Conservation (phyloP, 2,113 vertebrate species). For the Cettia cetti region DNA sequence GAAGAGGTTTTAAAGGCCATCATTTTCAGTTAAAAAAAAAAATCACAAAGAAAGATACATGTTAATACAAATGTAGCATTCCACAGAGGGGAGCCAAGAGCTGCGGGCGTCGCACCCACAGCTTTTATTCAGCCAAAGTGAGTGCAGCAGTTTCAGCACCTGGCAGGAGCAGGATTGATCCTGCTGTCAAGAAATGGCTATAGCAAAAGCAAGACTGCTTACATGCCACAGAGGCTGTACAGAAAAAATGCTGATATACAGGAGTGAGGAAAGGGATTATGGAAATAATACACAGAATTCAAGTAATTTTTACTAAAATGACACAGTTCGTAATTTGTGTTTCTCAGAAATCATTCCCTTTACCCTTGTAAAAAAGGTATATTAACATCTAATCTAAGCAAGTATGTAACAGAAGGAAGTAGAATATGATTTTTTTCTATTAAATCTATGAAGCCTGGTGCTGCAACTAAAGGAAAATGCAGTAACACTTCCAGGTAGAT, state of each 20-base stretch:
- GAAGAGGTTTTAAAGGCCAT: constrained; percentile 70
- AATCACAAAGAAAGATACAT: constrained; percentile 72
- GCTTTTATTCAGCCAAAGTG: not conserved
- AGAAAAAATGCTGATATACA: not conserved
- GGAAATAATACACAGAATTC: not conserved
- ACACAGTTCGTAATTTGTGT: not conserved
- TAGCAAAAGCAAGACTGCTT: not conserved
- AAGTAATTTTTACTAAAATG: not conserved
- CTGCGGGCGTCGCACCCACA: constrained; percentile 18
- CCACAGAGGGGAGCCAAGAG: constrained; percentile 56
- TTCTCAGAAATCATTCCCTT: not conserved
- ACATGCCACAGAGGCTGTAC: not conserved
- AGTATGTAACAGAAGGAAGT: not conserved
- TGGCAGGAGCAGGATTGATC: constrained; percentile 26
- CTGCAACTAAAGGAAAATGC: not conserved
- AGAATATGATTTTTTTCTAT: not conserved
- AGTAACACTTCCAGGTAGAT: not conserved
- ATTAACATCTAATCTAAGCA: not conserved
- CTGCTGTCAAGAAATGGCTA: not conserved
- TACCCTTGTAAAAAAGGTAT: not conserved
- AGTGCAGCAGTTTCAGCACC: constrained; percentile 15
- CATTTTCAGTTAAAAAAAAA: constrained; percentile 62
- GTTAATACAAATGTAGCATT: constrained; percentile 74
- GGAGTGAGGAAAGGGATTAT: not conserved
- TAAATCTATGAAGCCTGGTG: not conserved